phyloP scores from a whole-genome alignment of 2,797 vertebrate genomes.

The Momotus momota region DNA sequence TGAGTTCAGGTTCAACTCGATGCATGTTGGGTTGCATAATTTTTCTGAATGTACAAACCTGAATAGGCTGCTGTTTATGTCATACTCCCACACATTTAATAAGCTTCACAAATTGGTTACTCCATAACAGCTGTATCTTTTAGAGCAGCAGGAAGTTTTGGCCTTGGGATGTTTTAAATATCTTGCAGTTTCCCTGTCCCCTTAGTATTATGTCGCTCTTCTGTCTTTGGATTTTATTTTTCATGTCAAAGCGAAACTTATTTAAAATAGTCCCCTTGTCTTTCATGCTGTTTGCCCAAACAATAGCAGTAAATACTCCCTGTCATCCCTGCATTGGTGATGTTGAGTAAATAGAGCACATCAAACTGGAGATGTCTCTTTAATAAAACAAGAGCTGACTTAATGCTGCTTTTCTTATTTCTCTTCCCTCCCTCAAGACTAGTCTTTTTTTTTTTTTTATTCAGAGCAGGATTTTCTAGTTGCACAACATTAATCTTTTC shows the following conservation, averaged over 20 bases:
- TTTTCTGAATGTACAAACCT: neutral
- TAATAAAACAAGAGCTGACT: neutral
- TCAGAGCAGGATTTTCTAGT: slow-evolving; percentile 33
- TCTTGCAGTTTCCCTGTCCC: neutral
- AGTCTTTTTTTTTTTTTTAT: neutral
- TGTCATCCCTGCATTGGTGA: neutral
- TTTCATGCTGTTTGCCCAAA: neutral
- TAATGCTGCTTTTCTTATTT: neutral
- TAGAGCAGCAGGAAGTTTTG: neutral
- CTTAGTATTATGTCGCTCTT: neutral
- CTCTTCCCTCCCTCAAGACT: neutral
- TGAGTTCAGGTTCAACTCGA: neutral
- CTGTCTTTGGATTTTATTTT: neutral
- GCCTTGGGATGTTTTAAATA: neutral
- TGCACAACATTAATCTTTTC: neutral
- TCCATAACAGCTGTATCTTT: neutral
- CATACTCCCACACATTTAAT: neutral
- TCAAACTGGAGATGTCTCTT: neutral
- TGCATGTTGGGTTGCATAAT: neutral
- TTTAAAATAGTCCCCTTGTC: neutral
- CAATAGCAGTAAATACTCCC: neutral
- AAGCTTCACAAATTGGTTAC: neutral
- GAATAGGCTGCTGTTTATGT: neutral
- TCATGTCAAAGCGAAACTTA: neutral
- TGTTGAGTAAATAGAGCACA: neutral